A percentile compares a stretch with the other conserved stretches of the same genome.
phyloP scores from a whole-genome alignment of 2,888 invertebrate genomes.

The Leptura quadrifasciata region DNA sequence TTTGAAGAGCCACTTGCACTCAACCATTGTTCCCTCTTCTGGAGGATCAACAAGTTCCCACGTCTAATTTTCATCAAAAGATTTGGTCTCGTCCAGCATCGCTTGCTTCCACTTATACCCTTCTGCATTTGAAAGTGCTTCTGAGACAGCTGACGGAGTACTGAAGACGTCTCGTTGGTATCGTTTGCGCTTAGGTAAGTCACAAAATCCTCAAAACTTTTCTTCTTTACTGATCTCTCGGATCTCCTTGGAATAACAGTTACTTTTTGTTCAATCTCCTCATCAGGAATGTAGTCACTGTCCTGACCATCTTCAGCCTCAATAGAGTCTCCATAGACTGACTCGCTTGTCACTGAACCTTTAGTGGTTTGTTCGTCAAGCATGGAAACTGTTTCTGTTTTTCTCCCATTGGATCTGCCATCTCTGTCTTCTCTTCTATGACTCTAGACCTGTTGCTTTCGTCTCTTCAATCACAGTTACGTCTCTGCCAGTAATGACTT shows the following conservation, averaged over 20 bases:
- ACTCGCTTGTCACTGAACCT: constrained; percentile 24
- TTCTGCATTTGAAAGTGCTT: constrained; percentile 60
- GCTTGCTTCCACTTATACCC: constrained; percentile 56
- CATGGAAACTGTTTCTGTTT: constrained; percentile 8
- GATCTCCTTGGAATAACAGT: too few relatives aligned
- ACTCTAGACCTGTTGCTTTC: neutral
- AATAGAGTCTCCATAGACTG: too few relatives aligned
- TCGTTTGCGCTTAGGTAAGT: constrained; percentile 52
- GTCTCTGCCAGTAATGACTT: constrained; percentile 43
- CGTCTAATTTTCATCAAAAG: constrained; percentile 61
- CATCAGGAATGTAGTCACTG: too few relatives aligned
- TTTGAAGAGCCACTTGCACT: constrained; percentile 63
- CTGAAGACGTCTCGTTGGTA: neutral
- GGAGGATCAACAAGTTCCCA: constrained; percentile 59
- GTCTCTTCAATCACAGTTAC: constrained; percentile 45
- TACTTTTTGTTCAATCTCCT: too few relatives aligned
- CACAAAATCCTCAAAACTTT: constrained; percentile 52
- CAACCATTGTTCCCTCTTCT: constrained; percentile 49
- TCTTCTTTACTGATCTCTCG: too few relatives aligned
- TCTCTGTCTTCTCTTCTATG: constrained; percentile 18
- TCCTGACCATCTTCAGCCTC: too few relatives aligned
- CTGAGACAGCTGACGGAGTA: constrained; percentile 13
- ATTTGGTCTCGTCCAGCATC: constrained; percentile 60
- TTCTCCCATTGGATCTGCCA: constrained; percentile 45
- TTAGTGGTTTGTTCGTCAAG: neutral